A percentile compares a stretch with the other conserved stretches of the same genome.
Evolutionary conservation across 2,888 invertebrate genomes (phyloP).

Genomic region (Nomada flava): DNA sequence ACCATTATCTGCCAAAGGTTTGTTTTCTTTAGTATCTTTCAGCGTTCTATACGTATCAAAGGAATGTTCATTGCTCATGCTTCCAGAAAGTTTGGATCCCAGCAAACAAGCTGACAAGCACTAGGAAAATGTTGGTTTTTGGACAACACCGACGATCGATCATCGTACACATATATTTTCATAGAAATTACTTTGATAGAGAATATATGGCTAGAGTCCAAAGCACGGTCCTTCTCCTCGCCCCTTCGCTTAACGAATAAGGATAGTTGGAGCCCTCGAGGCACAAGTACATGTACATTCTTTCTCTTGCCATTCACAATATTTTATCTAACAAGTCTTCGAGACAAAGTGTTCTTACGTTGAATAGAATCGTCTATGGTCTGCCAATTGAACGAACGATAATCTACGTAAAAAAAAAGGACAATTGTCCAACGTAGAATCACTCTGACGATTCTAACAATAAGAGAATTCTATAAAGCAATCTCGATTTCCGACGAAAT

Average conservation of each 20-base stretch:
- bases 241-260: constrained; percentile 52
- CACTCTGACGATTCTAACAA: constrained; percentile 21
- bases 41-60: background rate
- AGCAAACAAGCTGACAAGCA: constrained; percentile 56
- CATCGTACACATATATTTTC: constrained; percentile 53
- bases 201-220: constrained; percentile 35
- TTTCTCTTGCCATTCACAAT: constrained; percentile 47
- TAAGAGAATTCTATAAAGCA: constrained; percentile 15
- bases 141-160: constrained; percentile 60
- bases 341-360: constrained; percentile 43
- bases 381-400: background rate
- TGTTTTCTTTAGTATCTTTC: background rate
- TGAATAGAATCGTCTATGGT: background rate
- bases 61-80: constrained; percentile 4
- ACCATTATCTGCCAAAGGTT: no score
- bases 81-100: constrained; percentile 45
- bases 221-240: background rate
- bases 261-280: constrained; percentile 63
- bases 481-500: constrained; percentile 37
- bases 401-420: background rate
- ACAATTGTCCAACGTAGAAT: constrained; percentile 24
- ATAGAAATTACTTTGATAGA: constrained; percentile 55
- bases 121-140: constrained; percentile 56
- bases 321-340: constrained; percentile 26
- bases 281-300: constrained; percentile 58